Base-by-base conservation (phyloP, 2,888 invertebrate genomes). In the Andrena chrysosceles region DNA sequence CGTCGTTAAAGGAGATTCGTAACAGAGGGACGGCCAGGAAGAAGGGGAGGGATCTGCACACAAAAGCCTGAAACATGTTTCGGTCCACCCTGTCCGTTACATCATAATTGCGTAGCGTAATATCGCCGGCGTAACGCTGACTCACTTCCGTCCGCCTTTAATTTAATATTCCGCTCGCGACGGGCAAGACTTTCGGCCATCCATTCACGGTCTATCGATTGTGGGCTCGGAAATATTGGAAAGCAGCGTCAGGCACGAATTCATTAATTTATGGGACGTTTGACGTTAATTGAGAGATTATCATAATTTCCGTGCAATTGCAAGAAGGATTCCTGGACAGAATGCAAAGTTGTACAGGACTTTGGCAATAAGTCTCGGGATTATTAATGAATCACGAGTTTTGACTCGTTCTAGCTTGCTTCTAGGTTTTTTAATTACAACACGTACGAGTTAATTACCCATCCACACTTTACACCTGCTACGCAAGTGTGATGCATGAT, bases 111-210 rank as follows among this genome's bases (percentile, higher is more conserved):
- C 31, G 42, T 54, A 42, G 59, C 72, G 77, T 76, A 76, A 83
- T 71, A 49, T 54, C 69, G 10, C 29, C 49, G 29, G 42, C 73
- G 63, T 59, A 33, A 48, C 64, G 83, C 68, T 73, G 72, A 83
- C 72, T 83, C 77, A 82, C 60, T 83, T 83, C 73, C 83, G 77
- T 35, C 16, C 68, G 49, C 33, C 56, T 56, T 77, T 70, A n/a
- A 62, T 54, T 67, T 77, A 74, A 82, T 73, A 77, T 73, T 76
- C 81, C 76, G 52, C 42, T 48, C 23, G 33, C 67, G 76, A 62
- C 54, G 69, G 48, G 49, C 77, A 66, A 64, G 23, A 56, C 64
- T 77, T 73, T 77, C 72, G 31, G 31, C 42, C 72, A 59, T 76
- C 81, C 70, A 59, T 60, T 59, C 66, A 10, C 75, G 68, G 52